Conservation (phyloP, 2,888 invertebrate genomes). For the Diplolepis rosae region DNA sequence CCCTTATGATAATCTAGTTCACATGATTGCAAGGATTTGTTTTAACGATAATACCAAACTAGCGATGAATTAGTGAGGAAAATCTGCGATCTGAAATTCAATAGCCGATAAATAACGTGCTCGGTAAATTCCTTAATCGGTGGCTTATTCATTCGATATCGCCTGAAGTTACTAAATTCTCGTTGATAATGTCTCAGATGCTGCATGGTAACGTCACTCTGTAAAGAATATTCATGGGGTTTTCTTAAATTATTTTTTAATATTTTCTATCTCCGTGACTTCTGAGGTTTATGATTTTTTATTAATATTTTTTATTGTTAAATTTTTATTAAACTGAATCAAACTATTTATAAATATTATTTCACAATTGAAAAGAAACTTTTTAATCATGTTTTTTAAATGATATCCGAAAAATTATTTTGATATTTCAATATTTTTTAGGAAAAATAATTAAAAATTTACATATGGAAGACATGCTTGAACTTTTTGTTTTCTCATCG, state of each 20-base stretch:
- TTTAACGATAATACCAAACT: conserved; percentile 57
- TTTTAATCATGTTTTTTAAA: no score
- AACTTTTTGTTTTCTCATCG: no score
- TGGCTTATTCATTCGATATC: conserved; percentile 57
- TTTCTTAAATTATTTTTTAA: not conserved
- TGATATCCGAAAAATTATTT: no score
- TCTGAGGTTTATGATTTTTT: not conserved
- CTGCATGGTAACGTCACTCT: conserved; percentile 21
- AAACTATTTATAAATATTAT: no score
- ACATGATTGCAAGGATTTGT: conserved; percentile 61
- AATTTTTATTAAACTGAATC: no score
- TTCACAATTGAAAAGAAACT: no score
- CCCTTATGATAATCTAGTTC: conserved; percentile 59
- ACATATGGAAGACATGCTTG: no score
- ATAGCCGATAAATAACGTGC: conserved; percentile 65
- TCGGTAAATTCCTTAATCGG: conserved; percentile 62
- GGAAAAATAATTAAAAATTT: no score
- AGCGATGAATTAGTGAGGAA: conserved; percentile 60
- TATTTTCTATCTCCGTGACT: not conserved
- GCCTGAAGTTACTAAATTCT: conserved; percentile 43
- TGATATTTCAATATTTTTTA: no score
- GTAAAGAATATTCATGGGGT: conserved; percentile 33
- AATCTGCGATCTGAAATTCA: conserved; percentile 65
- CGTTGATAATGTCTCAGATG: conserved; percentile 1
- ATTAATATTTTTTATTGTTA: not conserved